phyloP scores from a whole-genome alignment of 2,888 invertebrate species.

The Leptopilina syphax region DNA sequence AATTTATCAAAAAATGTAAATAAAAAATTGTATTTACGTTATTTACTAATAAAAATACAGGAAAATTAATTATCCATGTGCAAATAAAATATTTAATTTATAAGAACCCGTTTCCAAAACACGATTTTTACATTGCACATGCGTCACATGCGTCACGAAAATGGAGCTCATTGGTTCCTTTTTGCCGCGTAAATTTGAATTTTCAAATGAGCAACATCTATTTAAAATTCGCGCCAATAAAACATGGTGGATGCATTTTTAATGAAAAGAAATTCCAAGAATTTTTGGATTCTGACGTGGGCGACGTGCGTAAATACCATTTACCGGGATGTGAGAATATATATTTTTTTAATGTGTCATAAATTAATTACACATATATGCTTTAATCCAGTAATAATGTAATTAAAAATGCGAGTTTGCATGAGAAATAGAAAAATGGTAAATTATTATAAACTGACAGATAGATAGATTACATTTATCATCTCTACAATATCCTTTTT shows the following conservation, averaged over 20 bases:
- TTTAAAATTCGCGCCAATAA: slow-evolving; percentile 17
- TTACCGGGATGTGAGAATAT: slow-evolving; percentile 1
- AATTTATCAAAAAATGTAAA: too few species aligned
- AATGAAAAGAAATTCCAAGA: neutral
- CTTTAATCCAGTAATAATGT: slow-evolving; percentile 2
- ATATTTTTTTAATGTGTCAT: neutral
- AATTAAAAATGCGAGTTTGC: neutral
- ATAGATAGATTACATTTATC: neutral
- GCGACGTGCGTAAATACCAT: neutral
- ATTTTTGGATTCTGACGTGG: slow-evolving; percentile 1
- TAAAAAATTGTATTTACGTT: too few species aligned
- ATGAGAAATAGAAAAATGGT: neutral
- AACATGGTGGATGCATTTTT: neutral
- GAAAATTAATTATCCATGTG: too few species aligned
- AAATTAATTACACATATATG: neutral
- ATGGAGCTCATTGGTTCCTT: too few species aligned
- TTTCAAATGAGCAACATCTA: neutral
- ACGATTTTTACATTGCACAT: too few species aligned
- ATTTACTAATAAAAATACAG: too few species aligned
- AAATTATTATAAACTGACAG: neutral
- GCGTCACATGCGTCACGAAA: too few species aligned
- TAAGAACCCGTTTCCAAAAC: too few species aligned
- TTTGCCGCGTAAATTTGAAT: too few species aligned
- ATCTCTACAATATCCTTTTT: neutral
- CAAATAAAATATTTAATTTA: too few species aligned